phyloP scores from a whole-genome alignment of 1,140 invertebrate genomes.

The Platyscapa corneri region DNA sequence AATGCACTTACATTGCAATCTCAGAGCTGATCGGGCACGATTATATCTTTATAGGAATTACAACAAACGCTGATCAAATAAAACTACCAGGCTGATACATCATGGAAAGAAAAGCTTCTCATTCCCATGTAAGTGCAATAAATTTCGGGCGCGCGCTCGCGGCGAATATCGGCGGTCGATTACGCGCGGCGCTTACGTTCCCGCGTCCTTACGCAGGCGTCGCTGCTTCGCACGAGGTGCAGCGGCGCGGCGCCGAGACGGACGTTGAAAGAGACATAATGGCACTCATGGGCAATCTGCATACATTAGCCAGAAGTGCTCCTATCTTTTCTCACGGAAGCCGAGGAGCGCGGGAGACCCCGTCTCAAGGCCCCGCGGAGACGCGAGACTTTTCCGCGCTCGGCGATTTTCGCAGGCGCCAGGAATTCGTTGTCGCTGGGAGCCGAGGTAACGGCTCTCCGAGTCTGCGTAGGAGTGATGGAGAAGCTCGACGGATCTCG shows the following conservation, averaged over 20 bases:
- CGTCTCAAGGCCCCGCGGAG: constrained; percentile 25
- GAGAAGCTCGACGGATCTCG: not conserved
- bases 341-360: constrained; percentile 52
- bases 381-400: not conserved
- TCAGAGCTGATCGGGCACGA: not conserved
- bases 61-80: not conserved
- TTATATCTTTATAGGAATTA: not conserved
- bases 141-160: not conserved
- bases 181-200: not conserved
- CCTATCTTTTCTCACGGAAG: constrained; percentile 68
- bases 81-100: not conserved
- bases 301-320: constrained; percentile 67
- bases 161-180: too few relatives aligned
- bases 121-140: not conserved
- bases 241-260: too few relatives aligned
- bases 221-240: constrained; percentile 23
- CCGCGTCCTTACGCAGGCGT: not conserved
- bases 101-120: not conserved
- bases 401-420: constrained; percentile 1
- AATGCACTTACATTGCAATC: not conserved
- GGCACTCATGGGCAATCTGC: constrained; percentile 68
- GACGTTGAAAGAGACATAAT: constrained; percentile 70
- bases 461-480: not conserved
- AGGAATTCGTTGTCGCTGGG: constrained; percentile 52
- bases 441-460: not conserved